phyloP scores from a whole-genome alignment of 2,888 invertebrate genomes.

The Scaptodrosophila latifasciaeformis region DNA sequence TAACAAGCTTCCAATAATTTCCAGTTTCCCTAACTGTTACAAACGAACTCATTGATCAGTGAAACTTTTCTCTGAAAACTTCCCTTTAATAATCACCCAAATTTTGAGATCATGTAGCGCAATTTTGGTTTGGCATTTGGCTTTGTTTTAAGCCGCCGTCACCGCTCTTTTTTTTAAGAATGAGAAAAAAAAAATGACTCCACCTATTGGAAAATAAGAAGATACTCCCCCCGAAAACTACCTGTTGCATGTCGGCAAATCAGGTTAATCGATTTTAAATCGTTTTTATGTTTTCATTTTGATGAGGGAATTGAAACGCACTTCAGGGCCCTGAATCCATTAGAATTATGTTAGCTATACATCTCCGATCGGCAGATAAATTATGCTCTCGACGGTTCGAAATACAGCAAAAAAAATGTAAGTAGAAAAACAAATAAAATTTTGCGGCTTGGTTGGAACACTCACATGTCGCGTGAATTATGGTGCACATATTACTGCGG shows the following conservation, averaged over 20 bases:
- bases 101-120: constrained; percentile 5
- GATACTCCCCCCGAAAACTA: constrained; percentile 9
- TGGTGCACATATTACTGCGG: constrained; percentile 55
- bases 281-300: constrained; percentile 71
- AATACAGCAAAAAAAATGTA: background rate
- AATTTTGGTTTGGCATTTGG: constrained; percentile 48
- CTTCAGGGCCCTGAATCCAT: constrained; percentile 43
- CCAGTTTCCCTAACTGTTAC: no score
- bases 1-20: no score
- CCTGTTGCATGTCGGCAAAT: constrained; percentile 71
- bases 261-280: constrained; percentile 75
- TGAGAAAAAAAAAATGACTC: no score
- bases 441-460: background rate
- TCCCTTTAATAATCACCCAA: no score
- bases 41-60: no score
- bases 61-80: no score
- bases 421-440: background rate
- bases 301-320: constrained; percentile 60
- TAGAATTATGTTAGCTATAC: constrained; percentile 56
- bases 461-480: constrained; percentile 48
- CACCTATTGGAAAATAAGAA: no score
- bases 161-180: no score
- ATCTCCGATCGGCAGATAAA: constrained; percentile 6
- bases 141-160: constrained; percentile 66
- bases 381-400: constrained; percentile 6